Percentiles rank a stretch among this genome's conserved stretches.
These are phyloP conservation scores for Hecatera dysodea DNA, from an alignment of 2,888 invertebrate species.

Conservation along the genomic window DNA sequence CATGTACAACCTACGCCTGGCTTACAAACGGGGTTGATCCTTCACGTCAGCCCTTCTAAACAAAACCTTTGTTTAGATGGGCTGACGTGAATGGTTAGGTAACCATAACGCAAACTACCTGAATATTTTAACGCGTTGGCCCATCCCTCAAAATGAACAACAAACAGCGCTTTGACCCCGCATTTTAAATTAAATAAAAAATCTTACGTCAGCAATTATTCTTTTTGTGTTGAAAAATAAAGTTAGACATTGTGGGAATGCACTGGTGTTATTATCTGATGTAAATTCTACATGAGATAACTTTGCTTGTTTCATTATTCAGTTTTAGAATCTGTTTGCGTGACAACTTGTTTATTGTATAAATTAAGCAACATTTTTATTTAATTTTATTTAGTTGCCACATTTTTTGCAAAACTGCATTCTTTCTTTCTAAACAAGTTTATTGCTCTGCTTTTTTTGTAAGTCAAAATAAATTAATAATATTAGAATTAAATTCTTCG, in stretches of 20 bases:
- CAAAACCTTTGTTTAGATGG: too few species aligned
- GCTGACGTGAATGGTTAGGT: too few species aligned
- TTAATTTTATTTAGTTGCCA: background rate
- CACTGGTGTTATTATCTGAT: slow-evolving; percentile 31
- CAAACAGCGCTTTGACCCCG: slow-evolving; percentile 65
- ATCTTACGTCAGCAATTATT: slow-evolving; percentile 39
- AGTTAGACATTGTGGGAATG: slow-evolving; percentile 47
- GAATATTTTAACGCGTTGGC: slow-evolving; percentile 75
- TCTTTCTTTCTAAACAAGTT: slow-evolving; percentile 18
- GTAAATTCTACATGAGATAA: slow-evolving; percentile 36
- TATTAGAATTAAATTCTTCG: slow-evolving; percentile 10
- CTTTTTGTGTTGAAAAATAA: slow-evolving; percentile 39
- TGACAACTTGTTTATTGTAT: slow-evolving; percentile 31
- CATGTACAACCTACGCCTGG: slow-evolving; percentile 60
- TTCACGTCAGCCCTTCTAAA: slow-evolving; percentile 66
- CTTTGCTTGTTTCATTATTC: slow-evolving; percentile 42
- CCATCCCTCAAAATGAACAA: slow-evolving; percentile 70
- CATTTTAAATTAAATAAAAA: slow-evolving; percentile 61
- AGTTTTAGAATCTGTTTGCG: slow-evolving; percentile 31
- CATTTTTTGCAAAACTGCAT: slow-evolving; percentile 27
- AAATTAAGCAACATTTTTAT: slow-evolving; percentile 26
- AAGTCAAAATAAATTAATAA: slow-evolving; percentile 3
- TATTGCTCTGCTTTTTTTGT: slow-evolving; percentile 20
- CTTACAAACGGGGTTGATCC: slow-evolving; percentile 57
- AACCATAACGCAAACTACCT: slow-evolving; percentile 71